phyloP scores from a whole-genome alignment of 2,888 invertebrate genomes.

The Junonia oenone region DNA sequence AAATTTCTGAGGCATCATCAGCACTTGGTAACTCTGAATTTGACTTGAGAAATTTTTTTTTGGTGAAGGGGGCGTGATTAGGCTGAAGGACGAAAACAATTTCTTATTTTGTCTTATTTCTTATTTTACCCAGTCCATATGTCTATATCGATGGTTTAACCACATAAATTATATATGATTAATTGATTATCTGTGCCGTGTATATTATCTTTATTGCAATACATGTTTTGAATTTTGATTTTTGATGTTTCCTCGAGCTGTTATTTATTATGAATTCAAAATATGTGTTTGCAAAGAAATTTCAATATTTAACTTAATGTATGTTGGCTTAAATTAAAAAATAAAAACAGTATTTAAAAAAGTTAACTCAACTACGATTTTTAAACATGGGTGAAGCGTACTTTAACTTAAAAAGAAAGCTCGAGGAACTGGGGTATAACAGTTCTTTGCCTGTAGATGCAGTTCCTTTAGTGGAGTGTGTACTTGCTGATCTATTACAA shows the following conservation, averaged over 20 bases:
- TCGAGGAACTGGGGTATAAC: constrained; percentile 90
- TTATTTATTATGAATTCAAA: background rate
- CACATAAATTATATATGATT: too few species aligned
- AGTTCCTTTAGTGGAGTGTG: constrained; percentile 87
- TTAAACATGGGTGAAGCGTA: constrained; percentile 64
- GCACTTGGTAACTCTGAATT: too few species aligned
- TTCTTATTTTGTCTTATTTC: too few species aligned
- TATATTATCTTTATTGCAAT: too few species aligned
- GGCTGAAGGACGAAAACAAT: too few species aligned
- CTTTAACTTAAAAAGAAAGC: constrained; percentile 80
- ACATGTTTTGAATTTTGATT: background rate
- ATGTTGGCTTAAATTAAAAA: background rate
- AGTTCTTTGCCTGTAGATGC: constrained; percentile 87
- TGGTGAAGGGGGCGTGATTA: too few species aligned
- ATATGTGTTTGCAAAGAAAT: background rate
- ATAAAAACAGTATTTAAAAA: background rate
- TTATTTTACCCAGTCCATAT: too few species aligned
- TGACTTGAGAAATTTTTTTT: too few species aligned
- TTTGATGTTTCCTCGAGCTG: background rate
- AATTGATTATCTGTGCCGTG: too few species aligned
- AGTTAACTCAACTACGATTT: background rate
- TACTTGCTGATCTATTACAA: constrained; percentile 90
- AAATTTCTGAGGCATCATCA: too few species aligned
- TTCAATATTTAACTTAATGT: background rate
- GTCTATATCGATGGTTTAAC: too few species aligned